Percentiles rank a stretch among this genome's conserved stretches.
These are phyloP conservation scores for Lycocerus yunnanus DNA, from an alignment of 2,888 invertebrate genomes.

Conservation along the genomic window DNA sequence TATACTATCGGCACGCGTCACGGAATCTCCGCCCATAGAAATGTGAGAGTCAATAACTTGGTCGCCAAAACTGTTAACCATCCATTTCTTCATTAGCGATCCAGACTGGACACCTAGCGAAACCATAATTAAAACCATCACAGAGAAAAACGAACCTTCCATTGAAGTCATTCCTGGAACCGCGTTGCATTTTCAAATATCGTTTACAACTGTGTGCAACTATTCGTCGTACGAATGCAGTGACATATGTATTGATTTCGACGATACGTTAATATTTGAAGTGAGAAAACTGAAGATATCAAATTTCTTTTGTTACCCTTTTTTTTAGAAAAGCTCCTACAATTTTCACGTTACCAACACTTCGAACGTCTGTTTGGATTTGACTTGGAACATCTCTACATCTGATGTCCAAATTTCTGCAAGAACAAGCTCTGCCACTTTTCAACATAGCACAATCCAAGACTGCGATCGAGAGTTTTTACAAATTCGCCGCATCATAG, in stretches of 20 bases:
- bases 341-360: conserved; percentile 43
- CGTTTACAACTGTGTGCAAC: conserved; percentile 60
- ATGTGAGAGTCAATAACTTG: not conserved
- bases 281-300: conserved; percentile 40
- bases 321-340: conserved; percentile 37
- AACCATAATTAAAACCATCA: conserved; percentile 38
- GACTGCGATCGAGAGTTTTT: not conserved
- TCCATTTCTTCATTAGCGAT: not conserved
- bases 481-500: not conserved
- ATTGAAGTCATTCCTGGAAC: conserved; percentile 43
- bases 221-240: conserved; percentile 59
- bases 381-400: conserved; percentile 39
- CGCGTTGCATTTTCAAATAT: conserved; percentile 52
- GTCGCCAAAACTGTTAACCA: not conserved
- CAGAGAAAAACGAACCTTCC: conserved; percentile 48
- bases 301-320: not conserved
- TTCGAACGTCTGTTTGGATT: conserved; percentile 40
- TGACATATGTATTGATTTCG: conserved; percentile 55
- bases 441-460: not conserved
- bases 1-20: not conserved
- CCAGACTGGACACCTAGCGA: not conserved
- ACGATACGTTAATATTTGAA: conserved; percentile 63
- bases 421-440: conserved; percentile 15
- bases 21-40: not conserved
- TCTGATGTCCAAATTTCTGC: conserved; percentile 28